Percentiles rank a stretch among this genome's conserved stretches.
Evolutionary conservation across 37 sponge, comb jelly and placozoan genomes (phyloP).

Genomic region (Geodia barretti): DNA sequence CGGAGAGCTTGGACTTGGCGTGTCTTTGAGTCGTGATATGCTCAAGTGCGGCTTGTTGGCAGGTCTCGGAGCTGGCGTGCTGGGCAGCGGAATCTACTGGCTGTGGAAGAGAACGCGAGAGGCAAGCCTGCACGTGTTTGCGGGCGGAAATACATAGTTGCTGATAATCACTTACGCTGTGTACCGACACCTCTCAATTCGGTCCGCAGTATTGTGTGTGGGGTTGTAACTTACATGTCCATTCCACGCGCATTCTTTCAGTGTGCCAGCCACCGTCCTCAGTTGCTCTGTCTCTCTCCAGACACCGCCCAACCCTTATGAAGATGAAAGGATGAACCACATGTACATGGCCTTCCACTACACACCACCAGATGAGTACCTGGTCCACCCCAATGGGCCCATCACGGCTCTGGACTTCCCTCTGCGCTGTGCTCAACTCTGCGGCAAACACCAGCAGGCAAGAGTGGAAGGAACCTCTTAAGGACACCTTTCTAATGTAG

Average conservation of each 20-base stretch:
- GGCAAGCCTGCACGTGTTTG: neutral
- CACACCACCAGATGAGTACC: constrained; percentile 59
- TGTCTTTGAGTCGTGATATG: neutral
- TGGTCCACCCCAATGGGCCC: constrained; percentile 43
- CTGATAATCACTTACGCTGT: too few species aligned
- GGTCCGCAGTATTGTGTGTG: neutral
- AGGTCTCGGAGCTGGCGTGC: neutral
- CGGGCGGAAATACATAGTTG: too few species aligned
- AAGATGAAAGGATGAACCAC: constrained; percentile 49
- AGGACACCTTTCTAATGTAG: neutral
- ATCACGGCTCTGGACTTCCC: constrained; percentile 77
- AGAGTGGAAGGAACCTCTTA: neutral
- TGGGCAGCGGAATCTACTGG: neutral
- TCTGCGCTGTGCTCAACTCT: constrained; percentile 74
- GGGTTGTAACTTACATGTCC: too few species aligned
- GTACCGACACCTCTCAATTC: too few species aligned
- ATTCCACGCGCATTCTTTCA: too few species aligned
- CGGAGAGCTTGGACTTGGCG: too few species aligned
- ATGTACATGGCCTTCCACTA: constrained; percentile 87
- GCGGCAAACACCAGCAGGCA: constrained; percentile 61
- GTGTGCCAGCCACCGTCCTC: too few species aligned
- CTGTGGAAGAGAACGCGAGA: neutral
- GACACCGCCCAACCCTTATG: constrained; percentile 52
- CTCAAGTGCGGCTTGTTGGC: neutral
- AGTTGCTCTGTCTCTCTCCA: neutral